These are phyloP conservation scores for Archips xylosteana DNA, from an alignment of 2,888 invertebrate species.

Conservation along the genomic window DNA sequence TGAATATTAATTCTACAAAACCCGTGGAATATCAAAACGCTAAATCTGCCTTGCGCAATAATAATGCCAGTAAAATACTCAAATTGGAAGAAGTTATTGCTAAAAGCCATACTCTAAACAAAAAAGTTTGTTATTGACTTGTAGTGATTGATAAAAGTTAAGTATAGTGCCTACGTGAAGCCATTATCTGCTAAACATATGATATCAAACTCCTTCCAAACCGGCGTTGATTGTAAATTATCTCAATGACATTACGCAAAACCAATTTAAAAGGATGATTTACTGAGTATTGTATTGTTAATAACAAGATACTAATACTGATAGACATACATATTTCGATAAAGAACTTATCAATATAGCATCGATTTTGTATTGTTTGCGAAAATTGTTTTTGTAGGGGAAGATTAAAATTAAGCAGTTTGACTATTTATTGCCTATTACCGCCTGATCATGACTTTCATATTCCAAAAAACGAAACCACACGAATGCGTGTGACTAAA, in stretches of 20 bases:
- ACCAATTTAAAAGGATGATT: constrained; percentile 15
- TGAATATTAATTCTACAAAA: constrained; percentile 69
- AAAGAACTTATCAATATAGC: neutral
- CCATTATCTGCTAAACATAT: constrained; percentile 19
- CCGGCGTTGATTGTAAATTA: constrained; percentile 39
- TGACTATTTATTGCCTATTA: neutral
- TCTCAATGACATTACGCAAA: constrained; percentile 37
- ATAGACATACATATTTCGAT: neutral
- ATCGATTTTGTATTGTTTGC: neutral
- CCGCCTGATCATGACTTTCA: neutral
- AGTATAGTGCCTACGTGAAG: constrained; percentile 29
- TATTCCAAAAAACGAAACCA: constrained; percentile 43
- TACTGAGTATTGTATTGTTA: constrained; percentile 18
- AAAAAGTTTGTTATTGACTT: neutral
- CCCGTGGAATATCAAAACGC: constrained; percentile 57
- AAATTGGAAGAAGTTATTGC: neutral
- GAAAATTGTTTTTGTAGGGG: neutral
- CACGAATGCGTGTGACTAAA: constrained; percentile 61
- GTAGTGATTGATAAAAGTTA: constrained; percentile 8
- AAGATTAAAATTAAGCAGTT: neutral
- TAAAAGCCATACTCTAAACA: neutral
- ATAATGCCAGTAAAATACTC: constrained; percentile 27
- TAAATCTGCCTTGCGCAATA: constrained; percentile 52
- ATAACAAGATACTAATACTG: neutral
- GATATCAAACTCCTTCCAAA: constrained; percentile 35